A percentile compares a stretch with the other conserved stretches of the same genome.
Evolutionary conservation across 2,797 vertebrate species (phyloP).

Genomic region (Pseudocheirus occidentalis): DNA sequence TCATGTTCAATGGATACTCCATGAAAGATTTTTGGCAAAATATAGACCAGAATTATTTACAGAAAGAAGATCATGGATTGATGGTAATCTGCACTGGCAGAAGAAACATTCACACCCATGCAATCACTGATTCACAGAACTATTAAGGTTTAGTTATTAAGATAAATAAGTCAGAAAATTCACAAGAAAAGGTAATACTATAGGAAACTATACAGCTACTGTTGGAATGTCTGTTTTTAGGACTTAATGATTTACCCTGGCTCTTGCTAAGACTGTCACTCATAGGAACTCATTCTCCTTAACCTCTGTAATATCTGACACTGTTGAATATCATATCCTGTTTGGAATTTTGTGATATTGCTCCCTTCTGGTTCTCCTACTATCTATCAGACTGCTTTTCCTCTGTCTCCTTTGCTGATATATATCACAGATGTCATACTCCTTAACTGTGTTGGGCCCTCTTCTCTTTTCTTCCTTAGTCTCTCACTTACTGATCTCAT

Average conservation of each 20-base stretch:
- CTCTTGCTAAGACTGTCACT: not conserved
- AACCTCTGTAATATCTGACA: not conserved
- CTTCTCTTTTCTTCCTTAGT: not conserved
- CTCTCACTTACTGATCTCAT: not conserved
- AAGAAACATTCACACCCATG: not conserved
- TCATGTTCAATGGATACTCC: not conserved
- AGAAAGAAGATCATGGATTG: not conserved
- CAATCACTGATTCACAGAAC: not conserved
- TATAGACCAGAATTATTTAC: not conserved
- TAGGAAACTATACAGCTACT: not conserved
- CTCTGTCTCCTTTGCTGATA: too few species aligned
- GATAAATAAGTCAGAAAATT: not conserved
- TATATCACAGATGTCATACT: too few species aligned
- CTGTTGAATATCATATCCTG: not conserved
- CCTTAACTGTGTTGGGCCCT: too few species aligned
- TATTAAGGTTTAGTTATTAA: not conserved
- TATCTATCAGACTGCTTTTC: too few species aligned
- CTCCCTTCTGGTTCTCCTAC: too few species aligned
- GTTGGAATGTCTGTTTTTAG: not conserved
- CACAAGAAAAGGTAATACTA: not conserved
- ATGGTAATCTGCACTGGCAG: not conserved
- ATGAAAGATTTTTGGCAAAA: not conserved
- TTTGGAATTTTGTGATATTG: too few species aligned
- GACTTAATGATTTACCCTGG: not conserved
- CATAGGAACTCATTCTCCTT: not conserved